Conservation (phyloP, 2,888 invertebrate species). For the Phorcus lineatus region DNA sequence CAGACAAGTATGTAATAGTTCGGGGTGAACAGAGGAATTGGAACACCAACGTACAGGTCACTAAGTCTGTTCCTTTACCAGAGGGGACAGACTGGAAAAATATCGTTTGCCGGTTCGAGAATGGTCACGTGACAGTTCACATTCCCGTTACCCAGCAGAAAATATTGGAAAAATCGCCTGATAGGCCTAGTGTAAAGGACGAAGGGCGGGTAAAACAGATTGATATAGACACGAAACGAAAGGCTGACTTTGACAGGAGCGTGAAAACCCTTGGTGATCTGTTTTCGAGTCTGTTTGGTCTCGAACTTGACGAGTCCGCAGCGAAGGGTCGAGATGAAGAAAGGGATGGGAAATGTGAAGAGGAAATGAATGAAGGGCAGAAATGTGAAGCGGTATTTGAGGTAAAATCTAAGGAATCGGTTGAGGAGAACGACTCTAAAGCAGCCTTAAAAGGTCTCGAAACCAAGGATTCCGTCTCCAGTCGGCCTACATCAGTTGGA, state of each 20-base stretch:
- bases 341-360: neutral
- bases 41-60: neutral
- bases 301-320: neutral
- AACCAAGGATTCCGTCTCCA: no score
- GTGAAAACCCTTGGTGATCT: neutral
- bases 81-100: neutral
- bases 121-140: neutral
- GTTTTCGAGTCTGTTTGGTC: neutral
- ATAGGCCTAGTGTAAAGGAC: neutral
- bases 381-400: no score
- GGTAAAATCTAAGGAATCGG: no score
- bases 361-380: neutral
- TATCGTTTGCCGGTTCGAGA: neutral
- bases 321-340: neutral
- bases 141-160: neutral
- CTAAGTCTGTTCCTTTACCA: neutral
- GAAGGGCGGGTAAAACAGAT: no score
- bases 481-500: no score
- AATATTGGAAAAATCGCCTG: neutral
- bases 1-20: neutral
- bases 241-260: neutral
- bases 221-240: neutral
- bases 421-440: no score
- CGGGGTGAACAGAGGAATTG: neutral
- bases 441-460: no score